Evolutionary conservation across 2,113 vertebrate species (phyloP).

Genomic region (Todiramphus saurophagus): DNA sequence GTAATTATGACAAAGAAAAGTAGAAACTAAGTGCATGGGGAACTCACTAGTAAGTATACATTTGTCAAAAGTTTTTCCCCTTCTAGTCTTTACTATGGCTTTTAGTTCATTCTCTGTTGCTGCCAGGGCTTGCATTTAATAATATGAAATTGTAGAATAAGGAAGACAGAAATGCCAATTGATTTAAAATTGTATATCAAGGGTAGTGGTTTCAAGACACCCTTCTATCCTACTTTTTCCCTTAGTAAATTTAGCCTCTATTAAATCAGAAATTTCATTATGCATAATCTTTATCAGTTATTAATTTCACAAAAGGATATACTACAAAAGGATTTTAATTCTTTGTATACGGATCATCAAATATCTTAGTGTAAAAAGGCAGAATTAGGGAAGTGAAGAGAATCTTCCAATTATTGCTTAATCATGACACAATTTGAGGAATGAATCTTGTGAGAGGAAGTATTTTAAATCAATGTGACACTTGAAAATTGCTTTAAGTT

Average conservation of each 20-base stretch:
- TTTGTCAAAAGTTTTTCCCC: background rate
- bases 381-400: background rate
- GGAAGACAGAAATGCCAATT: background rate
- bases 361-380: background rate
- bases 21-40: background rate
- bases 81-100: background rate
- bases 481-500: constrained; percentile 52
- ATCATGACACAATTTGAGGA: constrained; percentile 16
- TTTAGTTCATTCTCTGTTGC: background rate
- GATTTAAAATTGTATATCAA: background rate
- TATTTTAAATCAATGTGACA: constrained; percentile 37
- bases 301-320: constrained; percentile 27
- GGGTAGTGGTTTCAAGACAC: background rate
- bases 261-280: constrained; percentile 8
- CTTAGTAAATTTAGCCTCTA: background rate
- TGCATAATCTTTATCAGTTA: background rate
- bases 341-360: background rate
- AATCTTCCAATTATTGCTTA: constrained; percentile 34
- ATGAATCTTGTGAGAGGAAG: constrained; percentile 15
- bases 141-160: background rate
- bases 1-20: background rate
- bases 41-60: background rate
- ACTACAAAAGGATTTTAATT: background rate
- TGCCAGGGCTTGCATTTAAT: background rate
- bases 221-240: background rate